Conservation (phyloP, 2,113 vertebrate species). For the Tyrannus savana region DNA sequence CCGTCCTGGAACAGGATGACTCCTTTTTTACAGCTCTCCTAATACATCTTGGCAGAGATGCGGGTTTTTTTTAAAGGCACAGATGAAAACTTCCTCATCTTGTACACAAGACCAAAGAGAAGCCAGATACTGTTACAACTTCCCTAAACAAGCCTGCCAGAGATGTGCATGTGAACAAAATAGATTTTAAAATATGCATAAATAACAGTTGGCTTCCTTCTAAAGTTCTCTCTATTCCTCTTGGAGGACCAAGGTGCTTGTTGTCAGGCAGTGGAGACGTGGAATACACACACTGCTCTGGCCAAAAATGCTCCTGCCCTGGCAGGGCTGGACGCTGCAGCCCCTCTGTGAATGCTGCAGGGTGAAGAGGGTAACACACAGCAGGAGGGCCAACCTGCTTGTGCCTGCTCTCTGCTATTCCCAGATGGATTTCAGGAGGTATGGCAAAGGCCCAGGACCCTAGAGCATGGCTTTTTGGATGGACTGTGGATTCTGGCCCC, state of each 20-base stretch:
- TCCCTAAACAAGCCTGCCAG: background rate
- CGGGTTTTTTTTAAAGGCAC: constrained; percentile 23
- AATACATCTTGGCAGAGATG: constrained; percentile 54
- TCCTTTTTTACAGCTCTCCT: constrained; percentile 59
- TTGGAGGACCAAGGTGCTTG: background rate
- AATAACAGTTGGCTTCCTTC: background rate
- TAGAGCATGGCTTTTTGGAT: background rate
- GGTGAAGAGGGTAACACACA: background rate
- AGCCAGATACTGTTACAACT: background rate
- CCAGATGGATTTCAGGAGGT: background rate
- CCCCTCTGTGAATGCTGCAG: background rate
- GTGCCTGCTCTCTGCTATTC: background rate
- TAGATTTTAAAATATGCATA: background rate
- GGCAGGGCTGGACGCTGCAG: background rate
- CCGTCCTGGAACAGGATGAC: constrained; percentile 57
- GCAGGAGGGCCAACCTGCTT: background rate
- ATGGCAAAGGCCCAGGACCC: background rate
- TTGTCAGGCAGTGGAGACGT: background rate
- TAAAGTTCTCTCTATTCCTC: background rate
- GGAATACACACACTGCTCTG: rapidly evolving
- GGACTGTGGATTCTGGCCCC: background rate
- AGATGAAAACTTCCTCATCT: constrained; percentile 39
- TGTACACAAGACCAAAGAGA: background rate
- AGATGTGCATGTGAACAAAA: background rate
- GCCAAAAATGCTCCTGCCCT: background rate